Conservation (phyloP, 2,113 vertebrate species). For the Rattus rattus region DNA sequence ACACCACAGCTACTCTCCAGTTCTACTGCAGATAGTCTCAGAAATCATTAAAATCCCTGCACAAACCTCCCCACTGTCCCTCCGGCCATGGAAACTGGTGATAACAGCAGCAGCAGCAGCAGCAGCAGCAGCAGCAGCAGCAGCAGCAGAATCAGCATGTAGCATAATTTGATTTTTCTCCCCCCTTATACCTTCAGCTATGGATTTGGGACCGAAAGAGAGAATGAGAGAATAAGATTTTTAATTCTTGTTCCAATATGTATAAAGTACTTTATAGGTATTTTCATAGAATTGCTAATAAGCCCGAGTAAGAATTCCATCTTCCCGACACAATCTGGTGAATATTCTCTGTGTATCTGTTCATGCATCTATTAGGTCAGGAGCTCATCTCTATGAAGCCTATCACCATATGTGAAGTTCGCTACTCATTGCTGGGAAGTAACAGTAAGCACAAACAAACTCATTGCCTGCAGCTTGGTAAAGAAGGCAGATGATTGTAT, state of each 20-base stretch:
- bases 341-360: neutral
- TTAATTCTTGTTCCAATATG: neutral
- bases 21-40: neutral
- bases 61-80: neutral
- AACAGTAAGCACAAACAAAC: neutral
- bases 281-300: conserved; percentile 21
- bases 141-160: neutral
- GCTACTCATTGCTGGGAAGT: neutral
- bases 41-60: neutral
- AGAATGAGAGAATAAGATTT: neutral
- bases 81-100: neutral
- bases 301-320: neutral
- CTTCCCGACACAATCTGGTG: neutral
- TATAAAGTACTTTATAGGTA: neutral
- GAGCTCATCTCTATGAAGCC: neutral
- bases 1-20: neutral
- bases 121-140: neutral
- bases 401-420: neutral
- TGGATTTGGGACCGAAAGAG: neutral
- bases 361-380: neutral
- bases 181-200: neutral
- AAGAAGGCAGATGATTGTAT: neutral
- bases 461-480: neutral
- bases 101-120: neutral
- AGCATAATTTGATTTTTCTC: neutral